Conservation (phyloP, 2,888 invertebrate genomes). For the Thereva unica region DNA sequence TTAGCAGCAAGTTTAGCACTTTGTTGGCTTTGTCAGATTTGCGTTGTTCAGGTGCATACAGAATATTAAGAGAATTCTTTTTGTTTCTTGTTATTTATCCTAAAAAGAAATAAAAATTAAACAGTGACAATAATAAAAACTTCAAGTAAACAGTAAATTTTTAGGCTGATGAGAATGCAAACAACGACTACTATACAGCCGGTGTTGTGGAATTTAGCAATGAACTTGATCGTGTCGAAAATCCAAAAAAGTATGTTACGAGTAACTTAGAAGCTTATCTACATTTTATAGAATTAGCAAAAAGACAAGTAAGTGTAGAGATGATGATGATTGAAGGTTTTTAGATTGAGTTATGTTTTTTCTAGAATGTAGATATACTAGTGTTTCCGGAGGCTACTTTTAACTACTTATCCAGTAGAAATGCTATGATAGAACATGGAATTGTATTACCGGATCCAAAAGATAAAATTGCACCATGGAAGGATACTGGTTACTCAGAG, state of each 20-base stretch:
- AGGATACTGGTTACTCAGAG: conserved; percentile 44
- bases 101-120: no score
- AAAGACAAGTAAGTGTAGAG: conserved; percentile 21
- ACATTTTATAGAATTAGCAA: conserved; percentile 36
- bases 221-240: background rate
- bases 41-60: no score
- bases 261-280: conserved; percentile 34
- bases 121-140: no score
- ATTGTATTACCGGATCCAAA: conserved; percentile 42
- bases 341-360: conserved; percentile 1
- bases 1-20: no score
- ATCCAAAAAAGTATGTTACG: conserved; percentile 2
- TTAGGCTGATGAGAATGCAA: conserved; percentile 20
- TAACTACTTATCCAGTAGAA: conserved; percentile 45
- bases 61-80: no score
- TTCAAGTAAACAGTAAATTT: background rate
- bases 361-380: conserved; percentile 66
- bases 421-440: conserved; percentile 18
- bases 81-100: no score
- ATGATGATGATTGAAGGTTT: background rate
- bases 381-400: conserved; percentile 75
- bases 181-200: conserved; percentile 58
- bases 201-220: conserved; percentile 49
- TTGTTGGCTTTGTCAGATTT: no score
- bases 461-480: conserved; percentile 48